Conservation (phyloP, 2,888 invertebrate genomes). For the Macrostomum cliftonense region DNA sequence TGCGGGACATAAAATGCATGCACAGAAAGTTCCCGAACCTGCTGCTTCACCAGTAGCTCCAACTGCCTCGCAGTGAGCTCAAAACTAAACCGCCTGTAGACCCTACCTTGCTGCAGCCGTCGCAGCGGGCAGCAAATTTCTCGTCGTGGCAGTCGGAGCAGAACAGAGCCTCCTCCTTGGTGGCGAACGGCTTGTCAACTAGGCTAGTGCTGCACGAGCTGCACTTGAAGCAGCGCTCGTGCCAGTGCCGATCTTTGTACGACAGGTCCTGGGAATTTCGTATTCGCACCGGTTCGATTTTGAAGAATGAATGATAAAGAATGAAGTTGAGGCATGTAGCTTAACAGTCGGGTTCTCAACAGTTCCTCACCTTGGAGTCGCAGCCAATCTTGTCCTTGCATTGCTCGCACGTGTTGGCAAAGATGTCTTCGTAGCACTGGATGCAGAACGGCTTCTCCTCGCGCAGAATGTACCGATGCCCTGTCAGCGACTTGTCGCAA, state of each 20-base stretch:
- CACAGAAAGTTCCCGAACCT: too few species aligned
- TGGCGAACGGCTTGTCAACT: conserved; percentile 98
- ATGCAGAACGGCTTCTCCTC: conserved; percentile 99
- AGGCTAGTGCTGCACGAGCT: conserved; percentile 83
- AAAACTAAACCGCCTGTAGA: too few species aligned
- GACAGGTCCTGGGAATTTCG: conserved; percentile 79
- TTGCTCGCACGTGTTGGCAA: conserved; percentile 90
- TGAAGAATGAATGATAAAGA: too few species aligned
- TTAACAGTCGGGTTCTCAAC: too few species aligned
- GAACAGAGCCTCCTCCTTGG: conserved; percentile 83
- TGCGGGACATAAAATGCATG: too few species aligned
- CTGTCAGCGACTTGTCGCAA: conserved; percentile 47
- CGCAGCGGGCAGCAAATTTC: conserved; percentile 94
- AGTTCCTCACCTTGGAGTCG: conserved; percentile 43
- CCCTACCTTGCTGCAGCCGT: conserved; percentile 96
- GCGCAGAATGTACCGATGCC: conserved; percentile 88
- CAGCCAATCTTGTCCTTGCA: conserved; percentile 93
- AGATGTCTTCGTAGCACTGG: conserved; percentile 95
- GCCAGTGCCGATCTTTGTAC: conserved; percentile 99
- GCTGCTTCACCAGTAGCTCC: too few species aligned
- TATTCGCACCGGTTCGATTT: too few species aligned
- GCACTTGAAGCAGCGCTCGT: conserved; percentile 97
- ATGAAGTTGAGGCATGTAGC: too few species aligned
- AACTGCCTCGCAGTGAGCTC: too few species aligned
- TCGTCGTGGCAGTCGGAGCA: conserved; percentile 98